Percentiles rank a stretch among this genome's conserved stretches.
These are phyloP conservation scores for Mythimna loreyi DNA, from an alignment of 2,888 invertebrate species.

Conservation along the genomic window DNA sequence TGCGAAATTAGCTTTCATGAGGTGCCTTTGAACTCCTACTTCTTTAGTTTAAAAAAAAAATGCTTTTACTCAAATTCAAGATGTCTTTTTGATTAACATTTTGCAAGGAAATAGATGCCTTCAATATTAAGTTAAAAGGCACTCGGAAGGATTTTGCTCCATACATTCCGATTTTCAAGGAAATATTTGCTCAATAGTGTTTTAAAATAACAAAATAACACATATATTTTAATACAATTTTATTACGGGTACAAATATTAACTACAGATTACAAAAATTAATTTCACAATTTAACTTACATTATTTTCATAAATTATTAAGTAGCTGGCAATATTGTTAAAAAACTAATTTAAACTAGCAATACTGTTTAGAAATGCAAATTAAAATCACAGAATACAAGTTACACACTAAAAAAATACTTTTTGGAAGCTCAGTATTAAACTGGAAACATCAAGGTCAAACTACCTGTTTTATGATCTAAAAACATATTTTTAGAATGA, in stretches of 20 bases:
- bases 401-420: constrained; percentile 64
- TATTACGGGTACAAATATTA: constrained; percentile 79
- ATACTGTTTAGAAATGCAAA: constrained; percentile 73
- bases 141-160: constrained; percentile 22
- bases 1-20: constrained; percentile 5
- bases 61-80: no score
- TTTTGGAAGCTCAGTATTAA: constrained; percentile 73
- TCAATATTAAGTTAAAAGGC: constrained; percentile 2
- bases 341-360: constrained; percentile 70
- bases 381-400: constrained; percentile 82
- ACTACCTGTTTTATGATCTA: constrained; percentile 72
- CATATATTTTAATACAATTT: constrained; percentile 73
- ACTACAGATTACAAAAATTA: constrained; percentile 74
- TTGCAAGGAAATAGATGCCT: background rate
- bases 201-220: constrained; percentile 82
- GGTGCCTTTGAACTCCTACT: constrained; percentile 17
- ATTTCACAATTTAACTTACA: constrained; percentile 72
- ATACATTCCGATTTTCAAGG: constrained; percentile 45
- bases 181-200: constrained; percentile 70
- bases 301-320: constrained; percentile 71
- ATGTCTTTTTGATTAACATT: constrained; percentile 5
- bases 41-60: background rate
- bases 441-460: constrained; percentile 74
- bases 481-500: constrained; percentile 64
- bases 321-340: constrained; percentile 79